phyloP scores from a whole-genome alignment of 2,113 vertebrate species.

The Larimichthys polyactis region DNA sequence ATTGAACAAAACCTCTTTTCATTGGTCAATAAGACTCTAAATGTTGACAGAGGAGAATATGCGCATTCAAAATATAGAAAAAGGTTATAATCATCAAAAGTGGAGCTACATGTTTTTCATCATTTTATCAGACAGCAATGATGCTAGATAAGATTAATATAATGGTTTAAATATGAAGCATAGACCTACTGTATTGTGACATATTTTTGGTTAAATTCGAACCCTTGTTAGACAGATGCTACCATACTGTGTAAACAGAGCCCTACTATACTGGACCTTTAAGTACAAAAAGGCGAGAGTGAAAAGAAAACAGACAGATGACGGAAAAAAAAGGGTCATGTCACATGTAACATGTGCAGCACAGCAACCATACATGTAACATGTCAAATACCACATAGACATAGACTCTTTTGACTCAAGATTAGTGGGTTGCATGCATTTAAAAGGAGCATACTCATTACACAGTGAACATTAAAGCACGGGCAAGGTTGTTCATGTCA shows the following conservation, averaged over 20 bases:
- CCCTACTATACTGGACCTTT: not conserved
- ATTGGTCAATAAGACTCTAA: too few relatives aligned
- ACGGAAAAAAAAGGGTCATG: not conserved
- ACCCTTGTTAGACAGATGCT: not conserved
- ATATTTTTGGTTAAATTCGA: not conserved
- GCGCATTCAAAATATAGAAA: too few relatives aligned
- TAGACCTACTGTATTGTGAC: not conserved
- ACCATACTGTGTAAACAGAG: too few relatives aligned
- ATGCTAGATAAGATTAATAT: not conserved
- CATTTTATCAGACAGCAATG: too few relatives aligned
- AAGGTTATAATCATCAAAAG: too few relatives aligned
- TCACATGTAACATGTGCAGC: constrained; percentile 13
- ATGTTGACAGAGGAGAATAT: too few relatives aligned
- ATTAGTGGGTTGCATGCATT: constrained; percentile 40
- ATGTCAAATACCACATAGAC: constrained; percentile 22
- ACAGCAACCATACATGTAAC: not conserved
- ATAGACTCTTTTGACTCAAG: constrained; percentile 20
- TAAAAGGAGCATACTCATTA: constrained; percentile 36
- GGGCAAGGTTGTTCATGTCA: constrained; percentile 4
- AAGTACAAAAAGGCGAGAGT: not conserved
- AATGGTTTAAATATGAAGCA: not conserved
- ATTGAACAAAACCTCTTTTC: too few relatives aligned
- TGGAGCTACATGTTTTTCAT: too few relatives aligned
- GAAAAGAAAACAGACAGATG: not conserved
- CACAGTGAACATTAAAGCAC: constrained; percentile 23